Conservation (phyloP, 2,113 vertebrate genomes). For the Ailuropoda melanoleuca region DNA sequence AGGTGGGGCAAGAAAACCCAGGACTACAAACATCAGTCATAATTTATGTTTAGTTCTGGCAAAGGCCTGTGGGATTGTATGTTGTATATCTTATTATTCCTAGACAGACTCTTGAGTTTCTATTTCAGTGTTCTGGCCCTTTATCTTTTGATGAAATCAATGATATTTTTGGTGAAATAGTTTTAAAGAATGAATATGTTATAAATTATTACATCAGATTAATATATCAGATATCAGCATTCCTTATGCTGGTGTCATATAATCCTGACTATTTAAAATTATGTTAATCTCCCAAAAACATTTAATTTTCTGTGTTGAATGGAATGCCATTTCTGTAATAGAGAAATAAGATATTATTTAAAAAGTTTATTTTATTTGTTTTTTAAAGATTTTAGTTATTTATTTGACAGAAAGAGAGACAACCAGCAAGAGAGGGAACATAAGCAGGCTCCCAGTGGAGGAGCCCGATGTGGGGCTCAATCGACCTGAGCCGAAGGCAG, state of each 20-base stretch:
- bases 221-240: not conserved
- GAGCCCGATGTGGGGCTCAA: too few relatives aligned
- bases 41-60: conserved; percentile 3
- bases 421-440: too few relatives aligned
- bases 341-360: not conserved
- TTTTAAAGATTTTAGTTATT: too few relatives aligned
- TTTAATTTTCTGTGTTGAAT: not conserved
- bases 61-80: not conserved
- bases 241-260: not conserved
- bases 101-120: not conserved
- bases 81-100: not conserved
- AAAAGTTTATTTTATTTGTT: not conserved
- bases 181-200: not conserved
- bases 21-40: not conserved
- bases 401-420: too few relatives aligned
- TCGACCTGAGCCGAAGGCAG: too few relatives aligned
- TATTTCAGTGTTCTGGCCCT: not conserved
- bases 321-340: not conserved
- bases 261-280: not conserved
- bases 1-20: not conserved
- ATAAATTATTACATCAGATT: not conserved
- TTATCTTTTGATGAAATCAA: not conserved
- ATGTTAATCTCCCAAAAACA: not conserved
- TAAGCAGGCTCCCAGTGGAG: too few relatives aligned
- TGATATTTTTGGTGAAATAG: not conserved